Evolutionary conservation across 2,113 vertebrate genomes (phyloP).

Genomic region (Mastomys coucha): DNA sequence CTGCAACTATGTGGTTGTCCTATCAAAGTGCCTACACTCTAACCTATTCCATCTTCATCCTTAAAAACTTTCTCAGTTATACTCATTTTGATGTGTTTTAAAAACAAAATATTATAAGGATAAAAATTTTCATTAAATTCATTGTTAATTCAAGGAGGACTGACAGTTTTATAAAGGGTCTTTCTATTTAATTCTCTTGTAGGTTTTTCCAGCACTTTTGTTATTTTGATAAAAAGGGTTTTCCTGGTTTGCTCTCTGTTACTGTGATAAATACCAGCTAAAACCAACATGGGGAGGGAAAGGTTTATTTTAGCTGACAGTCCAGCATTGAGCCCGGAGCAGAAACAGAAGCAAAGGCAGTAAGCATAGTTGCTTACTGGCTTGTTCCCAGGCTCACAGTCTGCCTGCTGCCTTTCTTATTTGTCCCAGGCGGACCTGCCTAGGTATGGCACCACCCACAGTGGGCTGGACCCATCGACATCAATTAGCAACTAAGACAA

Average conservation of each 20-base stretch:
- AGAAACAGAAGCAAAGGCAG: background rate
- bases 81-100: background rate
- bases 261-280: background rate
- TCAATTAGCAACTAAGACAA: background rate
- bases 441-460: background rate
- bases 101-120: background rate
- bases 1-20: background rate
- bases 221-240: background rate
- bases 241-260: background rate
- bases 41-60: background rate
- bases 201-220: background rate
- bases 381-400: background rate
- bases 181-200: background rate
- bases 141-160: background rate
- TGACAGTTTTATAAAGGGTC: background rate
- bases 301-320: background rate
- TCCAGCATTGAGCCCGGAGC: background rate
- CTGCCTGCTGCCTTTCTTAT: background rate
- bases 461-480: background rate
- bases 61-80: background rate
- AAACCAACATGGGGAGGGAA: background rate
- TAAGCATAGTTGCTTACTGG: background rate
- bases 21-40: background rate
- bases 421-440: background rate
- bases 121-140: background rate